Evolutionary conservation across 2,888 invertebrate genomes (phyloP).

Genomic region (Acleris laterana): DNA sequence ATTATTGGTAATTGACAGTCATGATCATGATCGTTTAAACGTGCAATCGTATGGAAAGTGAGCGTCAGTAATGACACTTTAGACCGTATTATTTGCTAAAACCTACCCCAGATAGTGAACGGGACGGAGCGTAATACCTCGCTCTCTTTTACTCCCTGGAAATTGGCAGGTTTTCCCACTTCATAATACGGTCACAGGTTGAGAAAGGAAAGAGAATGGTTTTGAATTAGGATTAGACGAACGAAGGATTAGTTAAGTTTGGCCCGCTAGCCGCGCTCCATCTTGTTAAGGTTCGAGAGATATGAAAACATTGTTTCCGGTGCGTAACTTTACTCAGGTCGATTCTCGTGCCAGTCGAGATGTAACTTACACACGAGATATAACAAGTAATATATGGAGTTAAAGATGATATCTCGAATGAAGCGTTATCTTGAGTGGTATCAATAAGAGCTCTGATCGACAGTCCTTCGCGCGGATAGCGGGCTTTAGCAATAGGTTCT

Average conservation of each 20-base stretch:
- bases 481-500: conserved; percentile 31
- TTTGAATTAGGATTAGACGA: conserved; percentile 13
- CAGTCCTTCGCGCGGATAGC: not conserved
- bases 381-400: no score
- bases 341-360: no score
- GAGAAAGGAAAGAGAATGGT: conserved; percentile 15
- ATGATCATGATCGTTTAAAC: no score
- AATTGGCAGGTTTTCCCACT: not conserved
- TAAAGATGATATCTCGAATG: no score
- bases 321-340: not conserved
- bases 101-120: no score
- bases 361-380: no score
- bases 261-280: conserved; percentile 1
- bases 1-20: not conserved
- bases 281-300: not conserved
- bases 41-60: no score
- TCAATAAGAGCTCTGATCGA: not conserved
- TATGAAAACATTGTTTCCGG: not conserved
- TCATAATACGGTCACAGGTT: not conserved
- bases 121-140: no score
- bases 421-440: no score
- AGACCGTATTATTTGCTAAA: no score
- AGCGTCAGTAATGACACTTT: no score
- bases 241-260: conserved; percentile 19
- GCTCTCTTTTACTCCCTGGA: no score